These are phyloP conservation scores for Mungos mungo DNA, from an alignment of 2,113 vertebrate species.

Conservation along the genomic window DNA sequence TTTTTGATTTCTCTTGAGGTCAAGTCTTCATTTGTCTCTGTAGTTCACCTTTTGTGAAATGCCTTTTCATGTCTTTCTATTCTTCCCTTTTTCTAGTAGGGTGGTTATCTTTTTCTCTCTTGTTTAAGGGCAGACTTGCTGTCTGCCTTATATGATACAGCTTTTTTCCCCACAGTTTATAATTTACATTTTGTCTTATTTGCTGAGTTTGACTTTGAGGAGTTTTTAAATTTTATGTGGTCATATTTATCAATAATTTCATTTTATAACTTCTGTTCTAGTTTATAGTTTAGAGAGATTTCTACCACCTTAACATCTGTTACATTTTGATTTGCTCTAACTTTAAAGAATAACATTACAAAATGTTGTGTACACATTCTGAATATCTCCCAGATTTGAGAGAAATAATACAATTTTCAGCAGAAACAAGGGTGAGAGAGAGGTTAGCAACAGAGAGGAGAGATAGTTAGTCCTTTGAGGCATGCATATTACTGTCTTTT, in stretches of 20 bases:
- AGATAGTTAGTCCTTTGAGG: background rate
- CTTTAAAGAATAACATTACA: background rate
- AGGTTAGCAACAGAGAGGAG: background rate
- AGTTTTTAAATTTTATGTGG: background rate
- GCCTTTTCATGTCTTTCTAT: background rate
- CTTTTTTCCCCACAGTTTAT: background rate
- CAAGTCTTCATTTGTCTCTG: background rate
- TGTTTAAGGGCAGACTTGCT: background rate
- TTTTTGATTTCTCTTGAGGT: background rate
- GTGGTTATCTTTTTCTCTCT: conserved; percentile 4
- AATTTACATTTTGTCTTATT: conserved; percentile 31
- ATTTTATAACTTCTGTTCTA: conserved; percentile 39
- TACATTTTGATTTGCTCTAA: conserved; percentile 11
- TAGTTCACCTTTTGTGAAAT: conserved; percentile 36
- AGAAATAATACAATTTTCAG: background rate
- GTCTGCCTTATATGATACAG: background rate
- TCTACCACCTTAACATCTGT: background rate
- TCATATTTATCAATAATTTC: conserved; percentile 16
- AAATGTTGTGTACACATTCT: background rate
- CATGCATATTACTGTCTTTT: background rate
- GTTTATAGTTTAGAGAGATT: background rate
- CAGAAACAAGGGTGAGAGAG: background rate
- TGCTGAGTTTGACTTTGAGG: conserved; percentile 27
- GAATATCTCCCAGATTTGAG: background rate
- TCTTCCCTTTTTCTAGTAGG: background rate